Base-by-base conservation (phyloP, 2,888 invertebrate species). In the Liopterus haemorrhoidalis region DNA sequence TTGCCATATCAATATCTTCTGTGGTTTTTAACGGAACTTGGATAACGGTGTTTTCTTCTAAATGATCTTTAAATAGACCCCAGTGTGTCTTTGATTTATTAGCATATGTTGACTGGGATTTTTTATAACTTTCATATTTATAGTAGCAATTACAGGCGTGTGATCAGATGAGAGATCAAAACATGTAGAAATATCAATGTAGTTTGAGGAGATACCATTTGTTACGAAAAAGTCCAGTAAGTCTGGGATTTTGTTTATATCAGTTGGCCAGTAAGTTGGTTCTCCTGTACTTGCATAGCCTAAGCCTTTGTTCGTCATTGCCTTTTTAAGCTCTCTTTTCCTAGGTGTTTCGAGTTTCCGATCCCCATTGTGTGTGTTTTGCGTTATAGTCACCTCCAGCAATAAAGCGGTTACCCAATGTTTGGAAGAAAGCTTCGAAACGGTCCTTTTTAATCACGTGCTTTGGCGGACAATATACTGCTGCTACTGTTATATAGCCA, bases 231-330 rank as follows among this genome's bases (percentile, higher is more conserved):
- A 49, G 37, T 55, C 56, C 2, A 57, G 27, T n/a, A 56, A 35
- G 14, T 58, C 54, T 4, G 58, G 57, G 9, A 48, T 45, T 52
- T 57, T 54, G n/a, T 49, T 49, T 9, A 33, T 22, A 36, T 56
- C 52, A 9, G 51, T 35, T 5, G 53, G 53, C 53, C 57, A 58
- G 40, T 58, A 54, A 1, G 53, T 57, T 9, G 58, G 56, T 45
- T 54, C 22, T 1, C 52, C 49, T 6, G 45, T 48, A n/a, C 55
- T 51, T 25, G 39, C 36, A 21, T 28, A 41, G 21, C 32, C 32
- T 14, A 41, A 36, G 14, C 37, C 40, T 21, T 30, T 31, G 12
- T 14, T 15, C 12, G 16, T 30, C 9, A 33, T 21, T 43, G 28
- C 28, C 14, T n/a, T 12, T 25, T 12, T 11, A 2, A 49, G 36